Conservation (phyloP, 2,888 invertebrate species). For the Sphinx pinastri region DNA sequence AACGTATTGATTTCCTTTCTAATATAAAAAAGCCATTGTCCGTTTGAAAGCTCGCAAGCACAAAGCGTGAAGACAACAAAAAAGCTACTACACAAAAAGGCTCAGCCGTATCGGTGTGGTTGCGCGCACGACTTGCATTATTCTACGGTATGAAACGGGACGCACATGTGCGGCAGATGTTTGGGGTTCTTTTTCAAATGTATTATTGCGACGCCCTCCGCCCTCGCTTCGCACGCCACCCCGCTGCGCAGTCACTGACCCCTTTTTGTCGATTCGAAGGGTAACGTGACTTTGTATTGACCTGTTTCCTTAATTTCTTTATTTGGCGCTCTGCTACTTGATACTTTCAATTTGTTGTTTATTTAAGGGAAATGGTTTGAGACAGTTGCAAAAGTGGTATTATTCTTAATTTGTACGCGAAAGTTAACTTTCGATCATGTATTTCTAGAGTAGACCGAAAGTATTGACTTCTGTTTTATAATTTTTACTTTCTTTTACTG, state of each 20-base stretch:
- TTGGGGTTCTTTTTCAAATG: slow-evolving; percentile 79
- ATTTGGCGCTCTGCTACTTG: slow-evolving; percentile 5
- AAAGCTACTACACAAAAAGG: slow-evolving; percentile 73
- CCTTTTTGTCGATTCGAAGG: slow-evolving; percentile 65
- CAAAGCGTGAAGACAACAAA: slow-evolving; percentile 78
- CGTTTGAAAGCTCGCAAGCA: slow-evolving; percentile 73
- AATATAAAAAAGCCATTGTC: slow-evolving; percentile 69
- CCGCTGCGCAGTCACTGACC: slow-evolving; percentile 78
- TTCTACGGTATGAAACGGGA: slow-evolving; percentile 69
- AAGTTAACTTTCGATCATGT: slow-evolving; percentile 25
- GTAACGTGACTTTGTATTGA: slow-evolving; percentile 60
- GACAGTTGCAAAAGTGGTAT: background rate
- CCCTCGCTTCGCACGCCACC: slow-evolving; percentile 58
- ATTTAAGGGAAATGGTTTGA: background rate
- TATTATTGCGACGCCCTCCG: slow-evolving; percentile 67
- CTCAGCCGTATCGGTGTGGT: slow-evolving; percentile 65
- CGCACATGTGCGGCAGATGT: slow-evolving; percentile 82
- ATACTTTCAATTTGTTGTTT: background rate
- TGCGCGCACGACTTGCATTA: slow-evolving; percentile 77
- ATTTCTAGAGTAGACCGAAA: slow-evolving; percentile 3
- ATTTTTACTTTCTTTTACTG: slow-evolving; percentile 27
- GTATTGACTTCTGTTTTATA: background rate
- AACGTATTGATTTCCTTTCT: slow-evolving; percentile 74
- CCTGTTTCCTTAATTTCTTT: slow-evolving; percentile 30
- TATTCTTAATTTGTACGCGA: slow-evolving; percentile 22